Evolutionary conservation across 2,797 vertebrate species (phyloP), one percentile per base, ranked within the genome.

Genomic region (Prionace glauca): DNA sequence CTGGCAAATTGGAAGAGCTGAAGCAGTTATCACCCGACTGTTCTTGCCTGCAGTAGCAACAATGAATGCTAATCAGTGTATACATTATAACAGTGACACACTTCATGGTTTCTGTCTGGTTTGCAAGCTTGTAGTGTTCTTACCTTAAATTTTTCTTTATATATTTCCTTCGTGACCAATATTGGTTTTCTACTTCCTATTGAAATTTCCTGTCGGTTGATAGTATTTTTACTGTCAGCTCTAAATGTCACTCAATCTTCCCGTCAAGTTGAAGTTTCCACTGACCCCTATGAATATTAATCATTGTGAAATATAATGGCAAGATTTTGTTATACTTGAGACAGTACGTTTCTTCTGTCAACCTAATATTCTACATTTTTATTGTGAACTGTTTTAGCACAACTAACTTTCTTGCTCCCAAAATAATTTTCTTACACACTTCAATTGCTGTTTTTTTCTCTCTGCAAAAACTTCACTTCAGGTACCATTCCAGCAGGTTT

Each of bases 1-100:
- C 94, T 0, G 98, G 98, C 96, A 99, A 98, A 36, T 94, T 96
- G 95, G 97, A 96, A 96, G 99, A 97, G 95, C 97, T 97, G 0
- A 41, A 95, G 96, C 99, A 99, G 97, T 96, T 97, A 8, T 87
- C 95, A 96, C 98, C 96, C 32, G 95, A 98, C 95, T 79, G 24
- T 41, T 92, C 0, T 0, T 96, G 95, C 0, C 0, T 95, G 96
- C 96, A 95, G 0, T 95, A 2, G 65, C 69, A 0, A 36, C 71
- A 95, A 45, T 95, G 93, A 74, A 95, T 95, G 45, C 14, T 77
- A 56, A 95, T 56, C 45, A 95, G 26, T n/a, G 50, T 77, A 7
- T 41, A 95, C 26, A 77, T 22, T 56, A 50, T 32, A 14, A 56
- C 71, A 77, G 26, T 95, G 41, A 60, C 93, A 81, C 41, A 87